Conservation (phyloP, 2,888 invertebrate genomes). For the Dynastes tityus region DNA sequence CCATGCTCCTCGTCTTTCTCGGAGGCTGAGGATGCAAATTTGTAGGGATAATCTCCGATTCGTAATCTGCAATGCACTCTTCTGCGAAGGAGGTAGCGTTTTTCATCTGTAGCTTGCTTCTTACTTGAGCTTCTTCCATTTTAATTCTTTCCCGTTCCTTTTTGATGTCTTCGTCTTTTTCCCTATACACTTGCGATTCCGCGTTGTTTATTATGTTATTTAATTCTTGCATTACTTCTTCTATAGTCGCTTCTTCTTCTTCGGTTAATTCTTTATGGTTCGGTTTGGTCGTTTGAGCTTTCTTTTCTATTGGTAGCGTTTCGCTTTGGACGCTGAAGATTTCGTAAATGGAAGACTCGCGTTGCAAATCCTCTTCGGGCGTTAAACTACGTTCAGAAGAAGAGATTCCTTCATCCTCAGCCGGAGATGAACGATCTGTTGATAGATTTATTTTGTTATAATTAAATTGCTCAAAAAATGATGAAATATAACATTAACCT, state of each 20-base stretch:
- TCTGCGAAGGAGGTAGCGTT: constrained; percentile 56
- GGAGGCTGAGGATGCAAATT: constrained; percentile 88
- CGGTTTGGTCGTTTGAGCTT: constrained; percentile 59
- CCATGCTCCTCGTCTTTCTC: constrained; percentile 80
- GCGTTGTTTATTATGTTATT: constrained; percentile 89
- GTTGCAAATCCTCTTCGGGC: constrained; percentile 79
- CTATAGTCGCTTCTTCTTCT: constrained; percentile 87
- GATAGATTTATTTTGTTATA: constrained; percentile 54
- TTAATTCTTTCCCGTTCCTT: constrained; percentile 60
- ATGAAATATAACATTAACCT: constrained; percentile 28
- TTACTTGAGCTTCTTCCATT: constrained; percentile 64
- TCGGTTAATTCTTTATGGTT: constrained; percentile 70
- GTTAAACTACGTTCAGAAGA: constrained; percentile 87
- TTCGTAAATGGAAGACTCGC: constrained; percentile 77
- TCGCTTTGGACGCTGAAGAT: constrained; percentile 76
- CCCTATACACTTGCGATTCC: constrained; percentile 78
- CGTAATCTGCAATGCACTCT: constrained; percentile 71
- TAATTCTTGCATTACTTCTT: constrained; percentile 89
- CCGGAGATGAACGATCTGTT: constrained; percentile 81
- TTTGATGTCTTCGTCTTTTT: constrained; percentile 59
- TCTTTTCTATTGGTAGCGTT: constrained; percentile 70
- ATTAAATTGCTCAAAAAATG: neutral
- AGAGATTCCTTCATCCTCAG: constrained; percentile 91
- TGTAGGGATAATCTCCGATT: constrained; percentile 82
- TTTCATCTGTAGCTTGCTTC: constrained; percentile 64